Base-by-base conservation (phyloP, 2,797 vertebrate genomes). In the Epinephelus awoara region DNA sequence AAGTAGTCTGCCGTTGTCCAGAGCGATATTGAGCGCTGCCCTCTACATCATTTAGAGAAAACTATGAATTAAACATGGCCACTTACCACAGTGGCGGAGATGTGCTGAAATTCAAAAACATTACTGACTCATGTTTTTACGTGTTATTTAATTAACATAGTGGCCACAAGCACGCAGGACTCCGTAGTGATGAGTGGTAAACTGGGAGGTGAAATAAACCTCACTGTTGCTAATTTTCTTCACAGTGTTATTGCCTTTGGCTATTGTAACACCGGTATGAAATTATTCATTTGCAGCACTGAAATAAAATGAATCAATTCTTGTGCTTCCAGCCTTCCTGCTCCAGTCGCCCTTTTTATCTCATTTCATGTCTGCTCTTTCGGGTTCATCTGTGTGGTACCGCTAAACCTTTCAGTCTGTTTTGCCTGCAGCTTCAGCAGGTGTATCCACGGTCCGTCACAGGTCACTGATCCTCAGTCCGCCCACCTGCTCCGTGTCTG, bases 61-160 rank as follows among this genome's bases (percentile, higher is more conserved):
- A 42, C 72, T 29, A 56, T 89, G 75, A 92, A 90, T 92, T 84
- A 86, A 90, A 87, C 73, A 86, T 87, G 72, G 62, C n/a, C 72
- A 58, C 82, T 88, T 58, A 47, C 62, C 12, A 57, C 47, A 14
- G 65, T 67, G 57, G 21, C 54, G 56, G 67, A 74, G 52, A 63
- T 50, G 64, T 52, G 67, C 61, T 76, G 54, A 82, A 71, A 75
- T 67, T 44, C 15, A 25, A 29, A 67, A 78, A 71, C 75, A 73
- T 73, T 62, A 49, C 79, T 62, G 83, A 85, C 63, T 57, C 66
- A 77, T 86, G 73, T 82, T 88, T 82, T 78, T 63, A 82, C 27
- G 6, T 50, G 68, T 80, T 76, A 74, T 84, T 84, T 74, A 66
- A 82, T 77, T 79, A 75, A 81, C 83, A 77, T 55, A 54, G 74